phyloP scores from a whole-genome alignment of 2,888 invertebrate species.

The Drosophila dives region DNA sequence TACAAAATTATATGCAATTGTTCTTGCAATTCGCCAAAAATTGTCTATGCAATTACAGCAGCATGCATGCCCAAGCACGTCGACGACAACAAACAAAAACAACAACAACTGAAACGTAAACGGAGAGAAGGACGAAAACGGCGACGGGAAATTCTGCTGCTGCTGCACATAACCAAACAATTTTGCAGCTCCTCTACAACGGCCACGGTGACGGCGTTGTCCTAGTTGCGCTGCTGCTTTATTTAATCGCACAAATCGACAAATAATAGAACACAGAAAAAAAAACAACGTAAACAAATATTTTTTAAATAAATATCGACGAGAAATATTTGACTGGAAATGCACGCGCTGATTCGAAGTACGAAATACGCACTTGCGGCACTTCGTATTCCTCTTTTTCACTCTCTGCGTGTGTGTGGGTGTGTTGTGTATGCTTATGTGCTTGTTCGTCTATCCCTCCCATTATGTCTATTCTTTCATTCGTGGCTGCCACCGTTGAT shows the following conservation, averaged over 20 bases:
- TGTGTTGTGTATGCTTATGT: constrained; percentile 10
- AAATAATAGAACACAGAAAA: constrained; percentile 15
- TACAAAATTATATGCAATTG: constrained; percentile 10
- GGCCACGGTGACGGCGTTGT: constrained; percentile 8
- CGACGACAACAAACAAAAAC: constrained; percentile 8
- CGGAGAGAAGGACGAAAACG: constrained; percentile 6
- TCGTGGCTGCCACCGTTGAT: constrained; percentile 1
- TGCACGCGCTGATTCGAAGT: constrained; percentile 41
- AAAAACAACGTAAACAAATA: constrained; percentile 34
- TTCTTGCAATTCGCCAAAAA: constrained; percentile 16
- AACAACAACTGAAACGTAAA: constrained; percentile 19
- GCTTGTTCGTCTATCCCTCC: constrained; percentile 8
- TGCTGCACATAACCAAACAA: constrained; percentile 59
- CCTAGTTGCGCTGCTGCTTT: constrained; percentile 15
- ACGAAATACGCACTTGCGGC: constrained; percentile 37
- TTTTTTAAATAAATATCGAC: constrained; percentile 15
- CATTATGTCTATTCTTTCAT: constrained; percentile 6
- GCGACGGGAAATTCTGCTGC: constrained; percentile 2
- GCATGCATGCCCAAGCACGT: constrained; percentile 19
- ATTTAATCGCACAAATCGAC: constrained; percentile 15
- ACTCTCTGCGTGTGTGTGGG: constrained; percentile 14
- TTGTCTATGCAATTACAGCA: constrained; percentile 10
- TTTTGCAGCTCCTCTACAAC: constrained; percentile 30
- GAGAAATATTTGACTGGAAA: constrained; percentile 18
- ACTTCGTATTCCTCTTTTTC: constrained; percentile 27